phyloP scores from a whole-genome alignment of 2,888 invertebrate species.

The Luffia ferchaultella region DNA sequence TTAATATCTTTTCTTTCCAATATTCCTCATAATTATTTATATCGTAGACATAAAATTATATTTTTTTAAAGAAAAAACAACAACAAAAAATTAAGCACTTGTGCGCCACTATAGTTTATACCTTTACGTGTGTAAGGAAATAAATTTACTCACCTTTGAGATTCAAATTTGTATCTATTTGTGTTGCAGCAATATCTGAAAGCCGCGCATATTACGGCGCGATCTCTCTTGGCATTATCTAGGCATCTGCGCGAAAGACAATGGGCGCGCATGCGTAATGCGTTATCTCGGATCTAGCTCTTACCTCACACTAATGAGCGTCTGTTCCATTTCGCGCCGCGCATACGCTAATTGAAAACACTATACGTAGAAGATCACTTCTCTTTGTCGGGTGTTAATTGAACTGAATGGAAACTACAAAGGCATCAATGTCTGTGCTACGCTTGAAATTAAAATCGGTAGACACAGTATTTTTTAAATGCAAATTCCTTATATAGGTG shows the following conservation, averaged over 20 bases:
- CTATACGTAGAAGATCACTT: conserved; percentile 2
- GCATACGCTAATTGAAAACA: conserved; percentile 20
- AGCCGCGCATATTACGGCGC: conserved; percentile 20
- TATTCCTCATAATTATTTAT: no score
- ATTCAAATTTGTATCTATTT: no score
- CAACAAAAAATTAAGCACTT: no score
- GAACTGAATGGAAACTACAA: neutral
- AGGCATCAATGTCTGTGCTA: neutral
- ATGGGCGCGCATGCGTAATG: conserved; percentile 60
- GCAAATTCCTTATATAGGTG: no score
- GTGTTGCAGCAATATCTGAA: conserved; percentile 28
- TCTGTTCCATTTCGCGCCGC: conserved; percentile 30
- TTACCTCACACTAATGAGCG: conserved; percentile 61
- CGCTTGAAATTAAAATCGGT: neutral
- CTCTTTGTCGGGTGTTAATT: neutral
- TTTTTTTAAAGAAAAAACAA: no score
- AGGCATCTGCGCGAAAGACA: conserved; percentile 38
- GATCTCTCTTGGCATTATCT: conserved; percentile 15
- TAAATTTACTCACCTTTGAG: no score
- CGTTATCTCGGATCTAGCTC: conserved; percentile 56
- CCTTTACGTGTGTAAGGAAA: no score
- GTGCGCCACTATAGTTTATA: no score
- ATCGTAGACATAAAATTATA: no score
- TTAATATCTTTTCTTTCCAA: no score
- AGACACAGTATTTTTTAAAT: no score